phyloP scores from a whole-genome alignment of 1,140 invertebrate species.

The Adelges cooleyi region DNA sequence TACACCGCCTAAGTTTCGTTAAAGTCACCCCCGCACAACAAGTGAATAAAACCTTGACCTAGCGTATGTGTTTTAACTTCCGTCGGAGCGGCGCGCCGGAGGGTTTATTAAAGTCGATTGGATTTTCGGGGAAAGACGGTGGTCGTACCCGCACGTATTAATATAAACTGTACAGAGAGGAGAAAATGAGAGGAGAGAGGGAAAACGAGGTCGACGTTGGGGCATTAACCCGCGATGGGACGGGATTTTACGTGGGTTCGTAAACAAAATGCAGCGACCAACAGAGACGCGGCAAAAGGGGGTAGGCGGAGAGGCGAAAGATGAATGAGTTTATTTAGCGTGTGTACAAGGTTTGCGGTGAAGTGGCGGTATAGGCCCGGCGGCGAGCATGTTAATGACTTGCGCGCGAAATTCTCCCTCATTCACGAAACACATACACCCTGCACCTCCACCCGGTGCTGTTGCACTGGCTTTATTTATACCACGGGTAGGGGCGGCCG shows the following conservation, averaged over 20 bases:
- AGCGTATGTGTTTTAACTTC: too few relatives aligned
- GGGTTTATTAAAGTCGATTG: too few relatives aligned
- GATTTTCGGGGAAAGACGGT: too few relatives aligned
- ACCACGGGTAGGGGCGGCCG: not conserved
- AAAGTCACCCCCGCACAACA: too few relatives aligned
- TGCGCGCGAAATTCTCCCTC: constrained; percentile 25
- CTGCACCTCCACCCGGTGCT: not conserved
- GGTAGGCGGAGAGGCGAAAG: constrained; percentile 5
- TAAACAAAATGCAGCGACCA: constrained; percentile 17
- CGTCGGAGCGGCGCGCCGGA: too few relatives aligned
- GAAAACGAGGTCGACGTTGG: constrained; percentile 7
- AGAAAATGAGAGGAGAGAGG: not conserved
- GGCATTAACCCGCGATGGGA: constrained; percentile 2
- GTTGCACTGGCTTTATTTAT: too few relatives aligned
- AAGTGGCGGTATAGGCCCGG: constrained; percentile 7
- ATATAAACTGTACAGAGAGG: not conserved
- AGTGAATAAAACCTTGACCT: too few relatives aligned
- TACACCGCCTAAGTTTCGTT: too few relatives aligned
- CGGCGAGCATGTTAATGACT: constrained; percentile 16
- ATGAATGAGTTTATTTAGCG: constrained; percentile 26
- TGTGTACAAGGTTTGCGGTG: constrained; percentile 2
- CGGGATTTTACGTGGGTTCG: constrained; percentile 3
- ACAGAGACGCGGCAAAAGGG: not conserved
- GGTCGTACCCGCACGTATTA: not conserved
- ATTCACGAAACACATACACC: constrained; percentile 14